phyloP scores from a whole-genome alignment of 2,888 invertebrate genomes.

The Ichneumon xanthorius region DNA sequence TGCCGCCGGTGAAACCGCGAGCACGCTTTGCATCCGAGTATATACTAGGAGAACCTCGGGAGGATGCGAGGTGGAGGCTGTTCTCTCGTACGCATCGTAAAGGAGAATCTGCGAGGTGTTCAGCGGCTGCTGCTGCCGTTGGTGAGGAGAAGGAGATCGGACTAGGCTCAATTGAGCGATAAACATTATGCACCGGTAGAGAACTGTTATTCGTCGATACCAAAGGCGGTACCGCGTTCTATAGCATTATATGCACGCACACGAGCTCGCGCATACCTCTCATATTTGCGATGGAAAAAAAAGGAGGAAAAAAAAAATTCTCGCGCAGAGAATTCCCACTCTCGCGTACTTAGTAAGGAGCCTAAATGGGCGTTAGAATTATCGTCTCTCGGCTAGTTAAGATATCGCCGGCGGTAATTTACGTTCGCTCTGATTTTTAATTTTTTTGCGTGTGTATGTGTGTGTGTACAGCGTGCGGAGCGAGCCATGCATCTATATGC shows the following conservation, averaged over 20 bases:
- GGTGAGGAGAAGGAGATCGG: constrained; percentile 18
- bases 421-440: constrained; percentile 28
- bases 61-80: not conserved
- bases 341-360: constrained; percentile 1
- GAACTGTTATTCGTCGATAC: constrained; percentile 32
- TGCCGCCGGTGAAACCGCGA: constrained; percentile 39
- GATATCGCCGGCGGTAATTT: constrained; percentile 38
- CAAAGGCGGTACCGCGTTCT: constrained; percentile 6
- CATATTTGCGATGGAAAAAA: not conserved
- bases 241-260: constrained; percentile 13
- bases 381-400: constrained; percentile 30
- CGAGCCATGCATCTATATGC: not conserved
- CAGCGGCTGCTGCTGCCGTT: constrained; percentile 14
- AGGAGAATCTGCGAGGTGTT: constrained; percentile 24
- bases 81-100: constrained; percentile 37
- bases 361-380: constrained; percentile 24
- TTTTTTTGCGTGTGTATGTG: not conserved
- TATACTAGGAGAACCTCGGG: not conserved
- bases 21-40: constrained; percentile 22
- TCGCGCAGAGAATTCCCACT: not conserved
- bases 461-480: not conserved
- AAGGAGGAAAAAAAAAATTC: not conserved
- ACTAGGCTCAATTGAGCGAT: constrained; percentile 43
- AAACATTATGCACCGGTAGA: constrained; percentile 39
- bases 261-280: constrained; percentile 1